phyloP scores from a whole-genome alignment of 2,113 vertebrate genomes.

The Calidris pugnax region DNA sequence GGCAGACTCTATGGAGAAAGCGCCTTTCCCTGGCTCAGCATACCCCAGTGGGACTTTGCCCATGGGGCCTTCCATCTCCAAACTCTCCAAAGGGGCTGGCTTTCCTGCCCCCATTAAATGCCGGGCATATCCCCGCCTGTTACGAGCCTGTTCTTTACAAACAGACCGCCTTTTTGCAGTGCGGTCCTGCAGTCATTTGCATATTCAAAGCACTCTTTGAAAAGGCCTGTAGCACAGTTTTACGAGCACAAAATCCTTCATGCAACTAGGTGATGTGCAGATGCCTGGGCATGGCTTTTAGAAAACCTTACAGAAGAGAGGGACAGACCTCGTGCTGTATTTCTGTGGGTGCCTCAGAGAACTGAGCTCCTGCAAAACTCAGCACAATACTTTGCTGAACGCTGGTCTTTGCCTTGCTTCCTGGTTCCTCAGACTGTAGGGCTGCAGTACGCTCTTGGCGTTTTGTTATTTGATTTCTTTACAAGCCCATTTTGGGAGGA shows the following conservation, averaged over 20 bases:
- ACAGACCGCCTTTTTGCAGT: not conserved
- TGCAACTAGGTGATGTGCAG: not conserved
- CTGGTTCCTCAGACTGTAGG: not conserved
- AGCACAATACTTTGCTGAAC: not conserved
- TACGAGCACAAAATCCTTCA: not conserved
- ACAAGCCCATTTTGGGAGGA: not conserved
- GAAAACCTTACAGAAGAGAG: not conserved
- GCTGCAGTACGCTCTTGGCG: not conserved
- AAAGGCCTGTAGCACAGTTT: not conserved
- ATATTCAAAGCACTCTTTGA: not conserved
- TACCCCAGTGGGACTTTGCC: accelerated
- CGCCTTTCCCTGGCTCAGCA: not conserved
- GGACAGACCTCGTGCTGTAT: not conserved
- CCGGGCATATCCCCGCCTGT: not conserved
- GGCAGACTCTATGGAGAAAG: not conserved
- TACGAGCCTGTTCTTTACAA: not conserved
- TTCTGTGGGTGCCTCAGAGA: not conserved
- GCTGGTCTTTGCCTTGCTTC: not conserved
- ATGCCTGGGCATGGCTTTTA: not conserved
- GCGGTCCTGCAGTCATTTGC: not conserved
- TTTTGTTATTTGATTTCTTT: not conserved
- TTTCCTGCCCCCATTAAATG: not conserved
- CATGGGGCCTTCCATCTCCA: not conserved
- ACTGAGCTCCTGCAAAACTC: not conserved
- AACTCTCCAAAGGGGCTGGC: not conserved